phyloP scores from a whole-genome alignment of 2,113 vertebrate genomes.

The Eidolon helvum region DNA sequence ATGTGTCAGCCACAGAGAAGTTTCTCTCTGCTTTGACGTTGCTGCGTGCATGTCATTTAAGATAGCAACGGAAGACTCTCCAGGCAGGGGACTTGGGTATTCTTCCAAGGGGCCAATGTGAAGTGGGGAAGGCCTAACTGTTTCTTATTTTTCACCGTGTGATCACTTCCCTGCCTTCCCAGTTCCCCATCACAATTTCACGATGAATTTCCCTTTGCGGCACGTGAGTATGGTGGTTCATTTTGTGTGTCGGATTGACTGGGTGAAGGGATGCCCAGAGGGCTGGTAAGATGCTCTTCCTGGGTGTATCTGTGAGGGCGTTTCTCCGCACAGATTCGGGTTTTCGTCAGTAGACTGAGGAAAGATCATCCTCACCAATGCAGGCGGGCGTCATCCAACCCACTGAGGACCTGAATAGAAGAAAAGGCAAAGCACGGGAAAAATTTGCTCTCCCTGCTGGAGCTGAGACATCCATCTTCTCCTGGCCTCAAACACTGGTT shows the following conservation, averaged over 20 bases:
- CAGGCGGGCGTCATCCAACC: no score
- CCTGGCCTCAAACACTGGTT: background rate
- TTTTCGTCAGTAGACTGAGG: background rate
- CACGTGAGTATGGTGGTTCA: background rate
- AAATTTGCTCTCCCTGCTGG: background rate
- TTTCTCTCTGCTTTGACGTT: conserved; percentile 74
- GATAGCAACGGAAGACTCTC: conserved; percentile 74
- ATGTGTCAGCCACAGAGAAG: conserved; percentile 77
- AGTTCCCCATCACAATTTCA: background rate
- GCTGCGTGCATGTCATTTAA: conserved; percentile 75
- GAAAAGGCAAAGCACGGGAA: background rate
- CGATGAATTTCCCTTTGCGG: background rate
- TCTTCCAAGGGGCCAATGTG: conserved; percentile 16
- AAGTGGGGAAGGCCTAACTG: background rate
- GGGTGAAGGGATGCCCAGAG: background rate
- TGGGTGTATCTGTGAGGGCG: background rate
- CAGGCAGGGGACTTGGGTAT: background rate
- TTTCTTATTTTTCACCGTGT: background rate
- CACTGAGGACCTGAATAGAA: background rate
- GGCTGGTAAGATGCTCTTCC: background rate
- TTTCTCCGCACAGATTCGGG: background rate
- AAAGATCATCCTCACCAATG: background rate
- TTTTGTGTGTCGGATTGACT: background rate
- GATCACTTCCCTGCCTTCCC: no score
- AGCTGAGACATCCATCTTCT: background rate